Evolutionary conservation across 2,888 invertebrate genomes (phyloP).

Genomic region (Schrankia costaestrigalis): DNA sequence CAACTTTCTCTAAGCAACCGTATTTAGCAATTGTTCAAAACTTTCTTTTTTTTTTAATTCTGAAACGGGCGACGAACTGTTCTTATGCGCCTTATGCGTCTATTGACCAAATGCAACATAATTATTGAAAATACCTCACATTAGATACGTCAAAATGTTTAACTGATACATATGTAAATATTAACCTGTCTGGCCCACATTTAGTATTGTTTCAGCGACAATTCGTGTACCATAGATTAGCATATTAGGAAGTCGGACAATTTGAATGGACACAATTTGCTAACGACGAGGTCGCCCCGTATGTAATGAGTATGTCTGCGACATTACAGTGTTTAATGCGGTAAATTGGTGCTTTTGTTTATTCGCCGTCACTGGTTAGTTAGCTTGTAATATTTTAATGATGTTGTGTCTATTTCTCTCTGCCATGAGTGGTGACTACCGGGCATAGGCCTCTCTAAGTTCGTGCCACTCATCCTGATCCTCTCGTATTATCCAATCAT

Average conservation of each 20-base stretch:
- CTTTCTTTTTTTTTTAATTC: constrained; percentile 39
- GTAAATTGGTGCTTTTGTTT: constrained; percentile 32
- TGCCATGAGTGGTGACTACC: no score
- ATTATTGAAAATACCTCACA: no score
- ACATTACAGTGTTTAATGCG: constrained; percentile 26
- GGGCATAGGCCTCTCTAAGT: no score
- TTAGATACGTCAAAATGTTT: constrained; percentile 48
- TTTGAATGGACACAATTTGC: constrained; percentile 52
- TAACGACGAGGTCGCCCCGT: constrained; percentile 31
- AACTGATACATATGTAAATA: constrained; percentile 50
- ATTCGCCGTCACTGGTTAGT: no score
- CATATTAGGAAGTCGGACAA: constrained; percentile 73
- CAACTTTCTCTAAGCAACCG: constrained; percentile 29
- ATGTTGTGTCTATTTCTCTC: constrained; percentile 18
- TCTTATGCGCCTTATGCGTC: no score
- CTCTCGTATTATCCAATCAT: no score
- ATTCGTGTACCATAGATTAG: constrained; percentile 64
- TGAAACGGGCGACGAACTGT: no score
- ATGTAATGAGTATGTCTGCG: constrained; percentile 28
- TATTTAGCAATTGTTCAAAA: constrained; percentile 30
- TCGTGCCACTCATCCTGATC: no score
- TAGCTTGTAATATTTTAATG: no score
- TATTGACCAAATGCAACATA: no score
- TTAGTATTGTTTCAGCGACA: constrained; percentile 64
- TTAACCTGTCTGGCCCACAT: constrained; percentile 57